A percentile compares a stretch with the other conserved stretches of the same genome.
Conservation (phyloP, 1,140 invertebrate species). For the Geopemphigus sp. region DNA sequence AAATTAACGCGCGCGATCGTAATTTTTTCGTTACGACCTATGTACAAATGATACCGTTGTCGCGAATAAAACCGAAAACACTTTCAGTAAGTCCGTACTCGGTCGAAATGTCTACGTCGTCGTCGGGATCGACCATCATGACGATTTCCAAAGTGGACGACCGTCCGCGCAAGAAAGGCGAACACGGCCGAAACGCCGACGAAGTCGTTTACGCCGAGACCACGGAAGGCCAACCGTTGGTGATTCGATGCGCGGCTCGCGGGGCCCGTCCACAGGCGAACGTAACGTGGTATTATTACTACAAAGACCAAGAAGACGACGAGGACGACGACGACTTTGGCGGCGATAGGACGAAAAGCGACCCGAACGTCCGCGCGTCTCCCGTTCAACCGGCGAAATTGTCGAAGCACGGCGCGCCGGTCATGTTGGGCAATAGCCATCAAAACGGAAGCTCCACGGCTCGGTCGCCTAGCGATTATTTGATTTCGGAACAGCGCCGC, state of each 20-base stretch:
- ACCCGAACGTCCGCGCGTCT: background rate
- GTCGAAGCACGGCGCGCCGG: constrained; percentile 14
- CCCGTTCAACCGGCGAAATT: background rate
- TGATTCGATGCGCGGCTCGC: constrained; percentile 71
- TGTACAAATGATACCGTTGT: too few relatives aligned
- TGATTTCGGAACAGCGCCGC: constrained; percentile 30
- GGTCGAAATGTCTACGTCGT: constrained; percentile 22
- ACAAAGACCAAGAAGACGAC: constrained; percentile 15
- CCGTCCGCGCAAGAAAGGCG: background rate
- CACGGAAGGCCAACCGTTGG: constrained; percentile 51
- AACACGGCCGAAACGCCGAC: background rate
- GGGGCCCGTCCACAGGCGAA: constrained; percentile 78
- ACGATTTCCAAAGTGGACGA: constrained; percentile 27
- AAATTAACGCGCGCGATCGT: too few relatives aligned
- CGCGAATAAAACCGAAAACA: too few relatives aligned
- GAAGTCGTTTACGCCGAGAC: constrained; percentile 6
- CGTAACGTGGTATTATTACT: constrained; percentile 69
- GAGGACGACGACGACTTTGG: background rate
- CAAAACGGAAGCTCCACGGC: background rate
- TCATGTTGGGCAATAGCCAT: constrained; percentile 28
- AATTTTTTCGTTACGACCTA: too few relatives aligned
- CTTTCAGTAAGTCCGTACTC: constrained; percentile 31
- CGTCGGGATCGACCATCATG: background rate
- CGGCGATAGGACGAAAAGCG: background rate
- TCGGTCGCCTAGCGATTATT: constrained; percentile 25